These are phyloP conservation scores for Apus apus DNA, from an alignment of 2,113 vertebrate genomes.

Conservation along the genomic window DNA sequence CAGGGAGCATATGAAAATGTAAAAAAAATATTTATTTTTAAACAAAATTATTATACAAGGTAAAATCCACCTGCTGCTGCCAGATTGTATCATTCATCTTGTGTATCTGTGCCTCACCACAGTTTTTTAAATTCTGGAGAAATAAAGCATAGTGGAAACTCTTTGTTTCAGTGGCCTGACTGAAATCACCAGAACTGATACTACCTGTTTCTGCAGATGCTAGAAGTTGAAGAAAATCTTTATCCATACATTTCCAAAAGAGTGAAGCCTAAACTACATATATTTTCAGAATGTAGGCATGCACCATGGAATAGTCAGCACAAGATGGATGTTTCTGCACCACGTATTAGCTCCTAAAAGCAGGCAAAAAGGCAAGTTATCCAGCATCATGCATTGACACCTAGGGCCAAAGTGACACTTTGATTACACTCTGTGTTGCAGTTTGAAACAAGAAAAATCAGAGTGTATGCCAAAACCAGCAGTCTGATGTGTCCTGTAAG, in stretches of 20 bases:
- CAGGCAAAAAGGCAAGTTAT: background rate
- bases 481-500: background rate
- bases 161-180: background rate
- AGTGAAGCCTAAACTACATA: background rate
- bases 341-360: background rate
- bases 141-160: background rate
- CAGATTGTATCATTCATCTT: background rate
- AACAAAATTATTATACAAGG: background rate
- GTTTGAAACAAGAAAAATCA: background rate
- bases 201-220: background rate
- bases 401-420: background rate
- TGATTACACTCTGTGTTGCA: background rate
- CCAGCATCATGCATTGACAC: background rate
- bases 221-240: background rate
- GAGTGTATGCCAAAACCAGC: background rate
- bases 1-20: background rate
- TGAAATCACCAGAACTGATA: background rate
- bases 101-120: background rate
- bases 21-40: background rate
- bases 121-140: background rate
- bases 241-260: background rate
- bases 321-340: background rate
- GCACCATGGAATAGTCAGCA: background rate
- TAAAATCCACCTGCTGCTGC: background rate
- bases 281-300: background rate